phyloP scores from a whole-genome alignment of 2,113 vertebrate genomes.

The Oreochromis niloticus region DNA sequence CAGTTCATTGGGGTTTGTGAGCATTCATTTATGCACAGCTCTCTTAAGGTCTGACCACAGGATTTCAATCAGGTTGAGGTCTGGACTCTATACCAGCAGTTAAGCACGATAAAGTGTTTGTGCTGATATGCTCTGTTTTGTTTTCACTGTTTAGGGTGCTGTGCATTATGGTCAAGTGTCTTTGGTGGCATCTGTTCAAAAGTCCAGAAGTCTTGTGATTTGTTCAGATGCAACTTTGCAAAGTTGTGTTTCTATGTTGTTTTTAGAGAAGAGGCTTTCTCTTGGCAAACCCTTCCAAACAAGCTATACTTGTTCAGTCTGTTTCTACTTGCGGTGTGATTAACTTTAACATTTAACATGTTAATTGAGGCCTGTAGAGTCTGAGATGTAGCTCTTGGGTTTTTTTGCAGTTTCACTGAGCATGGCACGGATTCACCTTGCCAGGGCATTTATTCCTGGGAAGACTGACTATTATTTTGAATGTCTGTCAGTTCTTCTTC shows the following conservation, averaged over 20 bases:
- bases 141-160: neutral
- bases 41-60: neutral
- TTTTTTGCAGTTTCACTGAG: neutral
- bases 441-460: neutral
- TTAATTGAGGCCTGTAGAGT: neutral
- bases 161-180: neutral
- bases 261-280: neutral
- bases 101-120: neutral
- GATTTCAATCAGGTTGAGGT: neutral
- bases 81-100: neutral
- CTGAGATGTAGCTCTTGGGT: neutral
- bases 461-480: neutral
- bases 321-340: neutral
- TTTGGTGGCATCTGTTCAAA: neutral
- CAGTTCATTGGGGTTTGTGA: neutral
- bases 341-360: neutral
- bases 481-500: neutral
- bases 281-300: neutral
- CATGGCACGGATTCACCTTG: neutral
- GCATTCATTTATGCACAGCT: neutral
- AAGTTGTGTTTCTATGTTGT: neutral
- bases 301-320: neutral
- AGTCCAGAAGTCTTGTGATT: neutral
- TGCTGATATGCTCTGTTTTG: neutral
- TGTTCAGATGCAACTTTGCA: neutral